Evolutionary conservation across 2,113 vertebrate species (phyloP), one percentile per base, ranked within the genome.

Genomic region (Hippoglossus stenolepis): DNA sequence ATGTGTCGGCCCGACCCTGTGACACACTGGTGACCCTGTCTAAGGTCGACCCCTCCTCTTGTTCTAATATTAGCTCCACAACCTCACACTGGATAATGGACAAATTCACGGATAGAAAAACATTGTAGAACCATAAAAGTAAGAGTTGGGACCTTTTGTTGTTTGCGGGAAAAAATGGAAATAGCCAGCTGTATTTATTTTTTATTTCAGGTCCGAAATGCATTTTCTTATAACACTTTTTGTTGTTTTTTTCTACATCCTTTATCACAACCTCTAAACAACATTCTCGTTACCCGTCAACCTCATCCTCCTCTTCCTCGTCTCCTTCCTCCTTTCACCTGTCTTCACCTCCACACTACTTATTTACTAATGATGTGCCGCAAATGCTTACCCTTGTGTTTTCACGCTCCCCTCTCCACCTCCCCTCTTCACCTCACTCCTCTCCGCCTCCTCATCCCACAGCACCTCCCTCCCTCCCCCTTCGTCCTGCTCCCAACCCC

Each of bases 351-450:
- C 76, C 70, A 64, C 53, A 62, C 77, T 68, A 66, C 83, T 87
- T 85, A 85, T 91, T 86, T 87, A 86, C 91, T 92, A 91, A 92
- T 91, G 86, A 91, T 90, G 81, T 85, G 73, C 71, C 47, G 77
- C 64, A 87, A 90, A 87, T 15, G 88, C 91, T 93, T 85, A 90
- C 90, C 83, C 84, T 67, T 31, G 81, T 83, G 73, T 86, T 92
- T 91, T 83, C 18, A 20, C 11, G 38, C 69, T 77, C 35, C 75
- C 13, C 77, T 76, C 73, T 73, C 67, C 78, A 72, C 86, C 83
- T 80, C 31, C 20, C 76, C 65, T 77, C 64, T 70, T 73, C 78
- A 75, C 86, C 83, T 80, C 26, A 13, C 71, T 53, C 45, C 78
- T 72, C 80, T 74, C 74, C 70, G 40, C 31, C 51, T 68, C 72